Percentiles rank a stretch among this genome's conserved stretches.
Evolutionary conservation across 2,888 invertebrate genomes (phyloP).

Genomic region (Mimumesa dahlbomi): DNA sequence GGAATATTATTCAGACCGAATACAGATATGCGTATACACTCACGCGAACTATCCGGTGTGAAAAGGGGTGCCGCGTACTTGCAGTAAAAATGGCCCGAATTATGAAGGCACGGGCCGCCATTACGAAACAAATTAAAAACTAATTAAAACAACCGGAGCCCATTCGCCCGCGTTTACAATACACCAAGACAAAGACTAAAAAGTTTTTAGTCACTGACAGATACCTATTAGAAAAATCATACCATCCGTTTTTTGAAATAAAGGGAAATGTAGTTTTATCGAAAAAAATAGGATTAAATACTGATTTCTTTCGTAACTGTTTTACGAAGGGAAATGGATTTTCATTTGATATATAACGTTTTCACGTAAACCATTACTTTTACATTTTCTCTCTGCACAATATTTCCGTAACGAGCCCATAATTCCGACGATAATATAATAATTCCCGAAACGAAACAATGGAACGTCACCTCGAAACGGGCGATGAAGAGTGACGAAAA

Average conservation of each 20-base stretch:
- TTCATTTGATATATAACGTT: too few relatives aligned
- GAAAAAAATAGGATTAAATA: too few relatives aligned
- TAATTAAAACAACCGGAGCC: slow-evolving; percentile 73
- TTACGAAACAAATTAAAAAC: slow-evolving; percentile 77
- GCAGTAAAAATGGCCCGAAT: slow-evolving; percentile 69
- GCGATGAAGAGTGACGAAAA: slow-evolving; percentile 30
- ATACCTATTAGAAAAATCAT: not conserved
- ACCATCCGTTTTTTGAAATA: too few relatives aligned
- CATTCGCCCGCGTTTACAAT: slow-evolving; percentile 2
- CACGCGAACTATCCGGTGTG: slow-evolving; percentile 36
- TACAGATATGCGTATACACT: slow-evolving; percentile 48
- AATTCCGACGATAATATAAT: slow-evolving; percentile 23
- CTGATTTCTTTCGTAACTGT: too few relatives aligned
- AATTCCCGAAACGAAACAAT: slow-evolving; percentile 40
- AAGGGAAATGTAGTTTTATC: not conserved
- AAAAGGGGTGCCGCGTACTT: slow-evolving; percentile 50
- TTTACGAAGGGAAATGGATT: too few relatives aligned
- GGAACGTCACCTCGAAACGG: slow-evolving; percentile 36
- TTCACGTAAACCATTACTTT: too few relatives aligned
- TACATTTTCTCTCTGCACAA: too few relatives aligned
- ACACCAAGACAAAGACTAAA: slow-evolving; percentile 18
- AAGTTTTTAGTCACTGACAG: slow-evolving; percentile 42
- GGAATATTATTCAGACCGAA: slow-evolving; percentile 55
- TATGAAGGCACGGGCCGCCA: slow-evolving; percentile 71
- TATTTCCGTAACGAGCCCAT: slow-evolving; percentile 5